phyloP scores from a whole-genome alignment of 2,797 vertebrate genomes.

The Anisognathus igniventris region DNA sequence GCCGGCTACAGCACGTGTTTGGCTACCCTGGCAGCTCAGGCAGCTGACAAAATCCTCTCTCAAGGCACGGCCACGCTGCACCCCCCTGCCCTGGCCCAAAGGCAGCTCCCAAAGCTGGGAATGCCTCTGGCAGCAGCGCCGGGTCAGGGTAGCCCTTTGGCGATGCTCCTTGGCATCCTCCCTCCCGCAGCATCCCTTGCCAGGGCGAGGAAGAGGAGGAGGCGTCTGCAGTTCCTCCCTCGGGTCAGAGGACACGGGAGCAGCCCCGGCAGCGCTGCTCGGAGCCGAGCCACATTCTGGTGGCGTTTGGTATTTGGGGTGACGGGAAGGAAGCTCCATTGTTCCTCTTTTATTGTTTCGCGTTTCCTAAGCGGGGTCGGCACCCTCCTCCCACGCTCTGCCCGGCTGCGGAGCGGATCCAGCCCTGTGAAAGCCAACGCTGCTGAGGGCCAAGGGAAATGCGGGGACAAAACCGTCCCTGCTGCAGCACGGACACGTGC shows the following conservation, averaged over 20 bases:
- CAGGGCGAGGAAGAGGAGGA: not conserved
- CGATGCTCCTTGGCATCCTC: not conserved
- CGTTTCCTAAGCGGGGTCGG: not conserved
- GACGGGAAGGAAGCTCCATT: conserved; percentile 44
- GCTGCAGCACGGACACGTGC: not conserved
- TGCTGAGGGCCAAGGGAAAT: not conserved
- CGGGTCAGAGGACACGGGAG: not conserved
- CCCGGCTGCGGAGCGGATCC: not conserved
- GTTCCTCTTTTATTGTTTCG: conserved; percentile 43
- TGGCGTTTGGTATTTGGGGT: not conserved
- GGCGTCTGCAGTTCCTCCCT: not conserved
- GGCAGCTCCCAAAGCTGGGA: not conserved
- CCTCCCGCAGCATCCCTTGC: not conserved
- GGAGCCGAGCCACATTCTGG: not conserved
- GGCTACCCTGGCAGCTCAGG: not conserved
- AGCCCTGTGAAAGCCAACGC: not conserved
- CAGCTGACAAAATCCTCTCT: not conserved
- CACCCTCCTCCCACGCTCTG: conserved; percentile 18
- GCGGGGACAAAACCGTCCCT: rapidly evolving
- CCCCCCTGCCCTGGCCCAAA: not conserved
- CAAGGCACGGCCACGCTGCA: not conserved
- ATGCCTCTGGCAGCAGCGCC: not conserved
- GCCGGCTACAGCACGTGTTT: rapidly evolving
- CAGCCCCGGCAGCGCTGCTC: not conserved
- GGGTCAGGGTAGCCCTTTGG: conserved; percentile 5